Percentiles rank a stretch among this genome's conserved stretches.
These are phyloP conservation scores for Gymnoscopelus braueri DNA, from an alignment of 2,797 vertebrate species.

Conservation along the genomic window DNA sequence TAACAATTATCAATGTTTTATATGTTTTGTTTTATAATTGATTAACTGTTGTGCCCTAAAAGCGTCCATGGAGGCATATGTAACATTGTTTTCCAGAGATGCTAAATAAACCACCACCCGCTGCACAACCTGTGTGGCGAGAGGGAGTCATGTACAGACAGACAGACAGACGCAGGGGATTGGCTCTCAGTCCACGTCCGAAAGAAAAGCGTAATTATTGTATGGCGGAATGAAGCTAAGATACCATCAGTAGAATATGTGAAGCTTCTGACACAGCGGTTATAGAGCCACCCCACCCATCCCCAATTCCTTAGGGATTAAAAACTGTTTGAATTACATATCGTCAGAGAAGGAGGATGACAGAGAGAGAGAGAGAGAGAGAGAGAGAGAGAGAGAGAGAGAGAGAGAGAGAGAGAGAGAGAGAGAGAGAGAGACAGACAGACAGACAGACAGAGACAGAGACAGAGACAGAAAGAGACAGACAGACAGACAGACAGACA, in stretches of 20 bases:
- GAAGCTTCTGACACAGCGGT: conserved; percentile 25
- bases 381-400: background rate
- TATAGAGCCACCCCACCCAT: conserved; percentile 27
- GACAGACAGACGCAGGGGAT: conserved; percentile 14
- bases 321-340: conserved; percentile 48
- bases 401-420: background rate
- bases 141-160: conserved; percentile 11
- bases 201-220: conserved; percentile 40
- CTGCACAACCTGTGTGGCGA: background rate
- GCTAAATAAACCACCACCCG: background rate
- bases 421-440: background rate
- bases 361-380: conserved; percentile 22
- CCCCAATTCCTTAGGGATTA: conserved; percentile 26
- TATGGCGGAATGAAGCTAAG: conserved; percentile 35
- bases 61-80: too few relatives aligned
- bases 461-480: background rate
- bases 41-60: too few relatives aligned
- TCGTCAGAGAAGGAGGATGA: conserved; percentile 3
- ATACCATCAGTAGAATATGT: conserved; percentile 16
- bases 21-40: too few relatives aligned
- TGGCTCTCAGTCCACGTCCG: conserved; percentile 21
- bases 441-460: background rate
- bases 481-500: background rate
- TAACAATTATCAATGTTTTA: too few relatives aligned
- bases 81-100: background rate